A percentile compares a stretch with the other conserved stretches of the same genome.
Evolutionary conservation across 2,888 invertebrate genomes (phyloP).

Genomic region (Agelastica alni): DNA sequence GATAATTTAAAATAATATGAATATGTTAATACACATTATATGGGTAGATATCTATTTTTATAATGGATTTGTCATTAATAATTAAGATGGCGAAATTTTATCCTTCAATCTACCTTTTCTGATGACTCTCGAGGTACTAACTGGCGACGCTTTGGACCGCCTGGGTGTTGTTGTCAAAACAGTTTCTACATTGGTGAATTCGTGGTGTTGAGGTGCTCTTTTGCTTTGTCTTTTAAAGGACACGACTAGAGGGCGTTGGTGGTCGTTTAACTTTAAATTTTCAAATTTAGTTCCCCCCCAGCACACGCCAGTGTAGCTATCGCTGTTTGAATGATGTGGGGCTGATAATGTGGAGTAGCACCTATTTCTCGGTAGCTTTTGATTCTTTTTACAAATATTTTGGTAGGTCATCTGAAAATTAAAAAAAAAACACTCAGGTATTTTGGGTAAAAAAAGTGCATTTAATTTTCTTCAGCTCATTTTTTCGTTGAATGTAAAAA

Average conservation of each 20-base stretch:
- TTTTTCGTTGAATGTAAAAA: too few relatives aligned
- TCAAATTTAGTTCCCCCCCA: slow-evolving; percentile 43
- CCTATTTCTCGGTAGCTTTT: slow-evolving; percentile 45
- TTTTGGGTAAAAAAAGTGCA: background rate
- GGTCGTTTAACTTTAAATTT: slow-evolving; percentile 52
- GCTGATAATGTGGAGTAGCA: slow-evolving; percentile 53
- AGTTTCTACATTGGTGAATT: background rate
- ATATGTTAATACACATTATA: too few relatives aligned
- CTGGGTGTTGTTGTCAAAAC: background rate
- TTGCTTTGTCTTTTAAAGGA: slow-evolving; percentile 51
- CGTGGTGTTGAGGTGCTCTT: background rate
- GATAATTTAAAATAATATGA: too few relatives aligned
- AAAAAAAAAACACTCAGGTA: too few relatives aligned
- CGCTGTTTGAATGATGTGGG: slow-evolving; percentile 52
- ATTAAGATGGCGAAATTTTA: too few relatives aligned
- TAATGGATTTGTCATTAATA: too few relatives aligned
- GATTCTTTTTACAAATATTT: slow-evolving; percentile 44
- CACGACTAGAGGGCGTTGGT: slow-evolving; percentile 54
- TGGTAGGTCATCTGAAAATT: slow-evolving; percentile 49
- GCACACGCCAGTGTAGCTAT: slow-evolving; percentile 49
- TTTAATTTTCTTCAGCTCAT: too few relatives aligned
- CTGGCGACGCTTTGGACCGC: too few relatives aligned
- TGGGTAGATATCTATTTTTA: too few relatives aligned
- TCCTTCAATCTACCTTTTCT: too few relatives aligned
- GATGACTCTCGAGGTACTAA: too few relatives aligned